A percentile compares a stretch with the other conserved stretches of the same genome.
phyloP scores from a whole-genome alignment of 2,797 vertebrate genomes.

The Clarias laeviceps region DNA sequence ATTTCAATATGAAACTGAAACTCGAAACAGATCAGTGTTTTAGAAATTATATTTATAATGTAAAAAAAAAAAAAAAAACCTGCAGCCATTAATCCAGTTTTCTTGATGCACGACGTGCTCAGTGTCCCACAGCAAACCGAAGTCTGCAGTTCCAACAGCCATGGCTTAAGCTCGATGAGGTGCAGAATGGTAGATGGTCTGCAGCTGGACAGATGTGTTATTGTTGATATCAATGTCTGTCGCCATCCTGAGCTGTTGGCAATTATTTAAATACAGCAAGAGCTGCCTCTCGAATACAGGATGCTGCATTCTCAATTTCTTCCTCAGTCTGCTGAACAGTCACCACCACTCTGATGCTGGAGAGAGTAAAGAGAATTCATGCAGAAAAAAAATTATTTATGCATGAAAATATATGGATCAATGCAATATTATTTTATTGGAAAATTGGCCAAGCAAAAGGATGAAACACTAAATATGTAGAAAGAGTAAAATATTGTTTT shows the following conservation, averaged over 20 bases:
- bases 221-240: conserved; percentile 14
- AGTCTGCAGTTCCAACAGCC: conserved; percentile 18
- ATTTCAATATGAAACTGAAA: conserved; percentile 47
- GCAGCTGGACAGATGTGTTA: neutral
- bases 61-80: conserved; percentile 36
- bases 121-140: neutral
- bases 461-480: neutral
- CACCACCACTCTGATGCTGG: conserved; percentile 89
- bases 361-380: conserved; percentile 30
- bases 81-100: conserved; percentile 17
- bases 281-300: conserved; percentile 83
- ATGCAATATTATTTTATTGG: neutral
- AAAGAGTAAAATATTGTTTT: neutral
- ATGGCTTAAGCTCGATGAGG: conserved; percentile 15
- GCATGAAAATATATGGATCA: neutral
- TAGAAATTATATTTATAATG: conserved; percentile 25
- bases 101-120: neutral
- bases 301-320: conserved; percentile 83
- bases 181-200: neutral
- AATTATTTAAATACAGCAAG: conserved; percentile 69
- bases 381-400: neutral
- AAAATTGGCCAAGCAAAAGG: neutral
- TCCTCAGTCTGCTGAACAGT: conserved; percentile 88
- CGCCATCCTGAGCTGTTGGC: neutral
- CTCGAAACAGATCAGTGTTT: conserved; percentile 22